Conservation (phyloP, 2,113 vertebrate species). For the Erythrocercus mccallii region DNA sequence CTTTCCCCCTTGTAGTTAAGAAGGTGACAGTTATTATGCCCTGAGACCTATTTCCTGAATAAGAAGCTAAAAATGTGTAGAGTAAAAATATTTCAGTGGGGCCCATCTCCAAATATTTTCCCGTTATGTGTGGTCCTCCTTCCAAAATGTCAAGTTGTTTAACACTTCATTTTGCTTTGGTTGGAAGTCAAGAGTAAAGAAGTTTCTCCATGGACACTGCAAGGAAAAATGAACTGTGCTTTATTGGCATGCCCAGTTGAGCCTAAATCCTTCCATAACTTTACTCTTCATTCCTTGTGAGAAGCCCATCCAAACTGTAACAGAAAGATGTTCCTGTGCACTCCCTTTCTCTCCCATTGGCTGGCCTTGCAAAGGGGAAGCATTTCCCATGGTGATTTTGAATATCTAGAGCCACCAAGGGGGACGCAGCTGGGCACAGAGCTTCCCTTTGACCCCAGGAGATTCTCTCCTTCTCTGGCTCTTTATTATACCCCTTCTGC, state of each 20-base stretch:
- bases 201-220: background rate
- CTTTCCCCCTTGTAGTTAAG: slow-evolving; percentile 3
- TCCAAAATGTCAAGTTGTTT: background rate
- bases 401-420: slow-evolving; percentile 1
- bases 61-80: background rate
- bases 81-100: background rate
- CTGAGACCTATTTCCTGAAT: background rate
- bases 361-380: background rate
- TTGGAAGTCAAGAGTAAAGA: slow-evolving; percentile 17
- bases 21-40: background rate
- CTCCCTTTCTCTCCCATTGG: background rate
- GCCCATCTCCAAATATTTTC: background rate
- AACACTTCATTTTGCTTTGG: background rate
- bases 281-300: background rate
- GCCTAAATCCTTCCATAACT: background rate
- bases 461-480: slow-evolving; percentile 55
- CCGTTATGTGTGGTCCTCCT: background rate
- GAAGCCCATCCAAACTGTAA: background rate
- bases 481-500: slow-evolving; percentile 67
- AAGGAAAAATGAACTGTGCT: background rate
- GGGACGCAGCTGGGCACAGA: slow-evolving; percentile 10
- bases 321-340: background rate
- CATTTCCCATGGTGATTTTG: background rate
- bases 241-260: background rate
- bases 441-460: slow-evolving; percentile 42